These are phyloP conservation scores for Prionailurus viverrinus DNA, from an alignment of 2,113 vertebrate genomes.

Conservation along the genomic window DNA sequence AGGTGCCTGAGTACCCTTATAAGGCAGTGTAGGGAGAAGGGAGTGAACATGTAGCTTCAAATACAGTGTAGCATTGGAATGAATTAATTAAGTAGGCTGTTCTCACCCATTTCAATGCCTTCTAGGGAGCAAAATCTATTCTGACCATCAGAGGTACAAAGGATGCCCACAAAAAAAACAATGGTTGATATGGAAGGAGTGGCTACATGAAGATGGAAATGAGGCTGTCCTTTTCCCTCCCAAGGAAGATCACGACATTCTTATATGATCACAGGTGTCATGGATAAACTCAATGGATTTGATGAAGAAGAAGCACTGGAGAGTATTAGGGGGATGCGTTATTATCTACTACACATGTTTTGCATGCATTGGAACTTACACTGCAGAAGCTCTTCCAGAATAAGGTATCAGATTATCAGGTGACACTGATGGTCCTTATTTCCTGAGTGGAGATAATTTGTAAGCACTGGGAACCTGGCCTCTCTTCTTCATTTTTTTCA, in stretches of 20 bases:
- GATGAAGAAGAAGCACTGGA: background rate
- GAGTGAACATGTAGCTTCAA: slow-evolving; percentile 27
- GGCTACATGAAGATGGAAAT: background rate
- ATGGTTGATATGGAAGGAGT: background rate
- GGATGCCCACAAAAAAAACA: background rate
- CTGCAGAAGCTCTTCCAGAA: background rate
- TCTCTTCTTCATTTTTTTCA: background rate
- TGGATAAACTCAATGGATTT: background rate
- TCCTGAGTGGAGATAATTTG: background rate
- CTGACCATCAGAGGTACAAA: background rate
- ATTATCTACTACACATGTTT: background rate
- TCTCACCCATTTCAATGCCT: background rate
- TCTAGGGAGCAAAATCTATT: background rate
- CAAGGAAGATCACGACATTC: background rate
- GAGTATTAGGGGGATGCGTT: background rate
- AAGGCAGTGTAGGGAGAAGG: background rate
- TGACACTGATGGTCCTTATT: background rate
- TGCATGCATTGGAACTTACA: background rate
- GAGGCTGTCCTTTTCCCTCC: background rate
- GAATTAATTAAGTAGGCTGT: background rate
- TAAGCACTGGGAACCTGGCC: background rate
- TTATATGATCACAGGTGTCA: background rate
- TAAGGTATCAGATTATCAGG: background rate
- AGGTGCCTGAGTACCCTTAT: background rate
- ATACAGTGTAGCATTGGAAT: background rate